Conservation (phyloP, 2,888 invertebrate genomes). For the Xestoiulus laeticollis region DNA sequence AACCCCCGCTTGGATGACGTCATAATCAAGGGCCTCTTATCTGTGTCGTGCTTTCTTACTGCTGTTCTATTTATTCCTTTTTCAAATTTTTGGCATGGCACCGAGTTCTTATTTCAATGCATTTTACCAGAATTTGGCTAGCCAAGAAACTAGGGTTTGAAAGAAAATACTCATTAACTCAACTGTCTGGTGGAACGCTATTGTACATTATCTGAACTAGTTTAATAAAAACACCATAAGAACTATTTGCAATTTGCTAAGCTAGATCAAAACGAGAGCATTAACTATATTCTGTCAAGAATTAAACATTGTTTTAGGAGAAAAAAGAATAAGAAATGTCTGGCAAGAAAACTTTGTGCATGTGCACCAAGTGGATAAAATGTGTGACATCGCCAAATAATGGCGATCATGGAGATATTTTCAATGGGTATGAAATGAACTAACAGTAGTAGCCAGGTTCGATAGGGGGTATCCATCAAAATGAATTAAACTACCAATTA, state of each 20-base stretch:
- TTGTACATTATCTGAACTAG: conserved; percentile 2
- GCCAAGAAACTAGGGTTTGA: background rate
- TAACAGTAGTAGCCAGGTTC: too few species aligned
- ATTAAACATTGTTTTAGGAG: too few species aligned
- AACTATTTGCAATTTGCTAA: background rate
- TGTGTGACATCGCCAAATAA: too few species aligned
- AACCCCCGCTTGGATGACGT: background rate
- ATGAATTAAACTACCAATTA: too few species aligned
- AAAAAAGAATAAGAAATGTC: too few species aligned
- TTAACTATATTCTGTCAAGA: too few species aligned
- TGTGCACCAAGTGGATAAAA: too few species aligned
- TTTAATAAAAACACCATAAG: background rate
- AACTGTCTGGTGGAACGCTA: background rate
- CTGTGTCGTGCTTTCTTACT: background rate
- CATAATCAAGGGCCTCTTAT: background rate
- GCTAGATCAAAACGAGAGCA: background rate
- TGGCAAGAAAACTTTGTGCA: too few species aligned
- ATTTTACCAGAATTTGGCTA: background rate
- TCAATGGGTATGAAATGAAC: too few species aligned
- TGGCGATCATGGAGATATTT: too few species aligned
- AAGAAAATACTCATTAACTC: background rate
- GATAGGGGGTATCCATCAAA: too few species aligned
- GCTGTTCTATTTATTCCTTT: background rate
- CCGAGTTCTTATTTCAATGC: background rate
- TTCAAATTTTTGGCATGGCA: background rate